Conservation (phyloP, 2,113 vertebrate species). For the Crypturellus undulatus region DNA sequence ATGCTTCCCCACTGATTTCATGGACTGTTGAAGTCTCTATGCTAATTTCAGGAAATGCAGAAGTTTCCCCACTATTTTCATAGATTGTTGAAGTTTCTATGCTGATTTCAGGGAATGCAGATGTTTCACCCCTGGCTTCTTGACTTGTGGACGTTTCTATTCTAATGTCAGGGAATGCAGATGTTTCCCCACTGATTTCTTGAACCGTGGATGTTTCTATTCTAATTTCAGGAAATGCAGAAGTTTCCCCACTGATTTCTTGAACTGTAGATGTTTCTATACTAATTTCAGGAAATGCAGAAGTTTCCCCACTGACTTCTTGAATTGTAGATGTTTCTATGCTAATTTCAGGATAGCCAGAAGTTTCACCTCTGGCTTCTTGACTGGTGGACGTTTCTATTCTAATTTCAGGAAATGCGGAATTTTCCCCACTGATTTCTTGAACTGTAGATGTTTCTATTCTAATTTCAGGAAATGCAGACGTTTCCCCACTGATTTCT, state of each 20-base stretch:
- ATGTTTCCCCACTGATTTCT: slow-evolving; percentile 34
- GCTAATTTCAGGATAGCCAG: neutral
- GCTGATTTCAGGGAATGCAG: slow-evolving; percentile 56
- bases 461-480: slow-evolving; percentile 23
- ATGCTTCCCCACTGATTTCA: slow-evolving; percentile 56
- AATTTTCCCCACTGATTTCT: slow-evolving; percentile 56
- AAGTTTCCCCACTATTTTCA: slow-evolving; percentile 58
- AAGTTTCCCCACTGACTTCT: slow-evolving; percentile 65
- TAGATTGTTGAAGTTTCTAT: neutral
- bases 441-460: slow-evolving; percentile 12
- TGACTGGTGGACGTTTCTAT: slow-evolving; percentile 23
- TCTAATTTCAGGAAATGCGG: slow-evolving; percentile 28
- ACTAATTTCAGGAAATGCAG: slow-evolving; percentile 67
- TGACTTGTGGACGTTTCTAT: slow-evolving; percentile 16
- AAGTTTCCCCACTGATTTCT: slow-evolving; percentile 55
- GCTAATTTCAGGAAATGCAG: slow-evolving; percentile 18
- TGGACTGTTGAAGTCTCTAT: neutral
- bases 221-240: neutral
- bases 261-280: slow-evolving; percentile 42
- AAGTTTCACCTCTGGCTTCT: slow-evolving; percentile 40
- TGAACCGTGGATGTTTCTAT: neutral
- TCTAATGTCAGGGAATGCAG: slow-evolving; percentile 11
- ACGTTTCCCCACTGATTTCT: slow-evolving; percentile 59
- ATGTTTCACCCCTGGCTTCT: slow-evolving; percentile 29
- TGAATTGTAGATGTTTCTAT: slow-evolving; percentile 58